These are phyloP conservation scores for Bursaphelenchus mucronatus DNA, from an alignment of 1,140 invertebrate genomes.

Conservation along the genomic window DNA sequence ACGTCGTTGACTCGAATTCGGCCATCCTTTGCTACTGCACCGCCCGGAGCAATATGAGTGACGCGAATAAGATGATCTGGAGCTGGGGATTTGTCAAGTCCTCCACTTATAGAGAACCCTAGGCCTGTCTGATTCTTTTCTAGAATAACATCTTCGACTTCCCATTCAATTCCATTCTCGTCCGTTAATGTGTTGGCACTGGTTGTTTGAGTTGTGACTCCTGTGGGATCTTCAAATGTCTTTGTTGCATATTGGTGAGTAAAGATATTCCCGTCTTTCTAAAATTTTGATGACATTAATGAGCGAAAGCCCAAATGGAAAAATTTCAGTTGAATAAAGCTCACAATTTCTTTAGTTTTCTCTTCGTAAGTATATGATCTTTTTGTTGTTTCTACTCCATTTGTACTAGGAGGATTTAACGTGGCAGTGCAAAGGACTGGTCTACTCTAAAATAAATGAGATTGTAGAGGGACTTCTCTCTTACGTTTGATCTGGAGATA, in stretches of 20 bases:
- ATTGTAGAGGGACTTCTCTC: neutral
- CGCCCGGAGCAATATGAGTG: slow-evolving; percentile 94
- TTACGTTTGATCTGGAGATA: slow-evolving; percentile 2
- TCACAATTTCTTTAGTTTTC: slow-evolving; percentile 36
- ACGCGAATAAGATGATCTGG: slow-evolving; percentile 91
- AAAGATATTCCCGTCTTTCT: slow-evolving; percentile 49
- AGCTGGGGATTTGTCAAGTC: slow-evolving; percentile 32
- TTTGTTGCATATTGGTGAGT: slow-evolving; percentile 42
- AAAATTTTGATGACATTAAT: slow-evolving; percentile 1
- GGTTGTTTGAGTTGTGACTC: slow-evolving; percentile 43
- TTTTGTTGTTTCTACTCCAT: slow-evolving; percentile 28
- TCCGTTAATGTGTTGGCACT: slow-evolving; percentile 32
- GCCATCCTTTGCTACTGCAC: slow-evolving; percentile 87
- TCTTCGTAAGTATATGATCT: slow-evolving; percentile 42
- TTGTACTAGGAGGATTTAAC: slow-evolving; percentile 25
- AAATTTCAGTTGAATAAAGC: slow-evolving; percentile 3
- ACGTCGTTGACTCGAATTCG: slow-evolving; percentile 80
- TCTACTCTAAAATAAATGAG: neutral
- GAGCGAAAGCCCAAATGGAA: neutral
- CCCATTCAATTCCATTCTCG: slow-evolving; percentile 47
- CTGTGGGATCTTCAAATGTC: slow-evolving; percentile 39
- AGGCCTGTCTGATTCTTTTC: slow-evolving; percentile 64
- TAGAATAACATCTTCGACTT: slow-evolving; percentile 45
- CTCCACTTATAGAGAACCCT: slow-evolving; percentile 87
- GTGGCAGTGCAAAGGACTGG: neutral